A percentile compares a stretch with the other conserved stretches of the same genome.
Evolutionary conservation across 2,113 vertebrate genomes (phyloP).

Genomic region (Phrynosoma platyrhinos): DNA sequence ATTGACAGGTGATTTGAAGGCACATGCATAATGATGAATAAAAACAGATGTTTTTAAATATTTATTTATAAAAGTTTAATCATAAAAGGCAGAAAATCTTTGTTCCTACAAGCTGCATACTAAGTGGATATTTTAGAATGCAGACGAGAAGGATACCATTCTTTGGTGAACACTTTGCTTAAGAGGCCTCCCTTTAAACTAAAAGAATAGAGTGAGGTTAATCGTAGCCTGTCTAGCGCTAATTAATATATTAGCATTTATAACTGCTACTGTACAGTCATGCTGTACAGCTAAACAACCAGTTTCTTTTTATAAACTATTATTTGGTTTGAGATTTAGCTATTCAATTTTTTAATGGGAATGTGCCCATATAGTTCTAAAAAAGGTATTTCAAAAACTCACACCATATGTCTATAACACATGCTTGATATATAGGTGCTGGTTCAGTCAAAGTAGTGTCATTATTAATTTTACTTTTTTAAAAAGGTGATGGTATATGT

Average conservation of each 20-base stretch:
- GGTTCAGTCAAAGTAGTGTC: too few species aligned
- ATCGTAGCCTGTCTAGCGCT: conserved; percentile 59
- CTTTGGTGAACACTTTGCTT: conserved; percentile 58
- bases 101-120: conserved; percentile 36
- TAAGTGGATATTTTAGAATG: conserved; percentile 58
- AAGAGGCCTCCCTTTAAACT: conserved; percentile 55
- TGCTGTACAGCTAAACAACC: conserved; percentile 51
- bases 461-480: too few species aligned
- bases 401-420: background rate
- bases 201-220: conserved; percentile 57
- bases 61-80: conserved; percentile 34
- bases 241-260: conserved; percentile 63
- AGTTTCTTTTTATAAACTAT: conserved; percentile 69
- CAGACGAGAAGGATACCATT: conserved; percentile 59
- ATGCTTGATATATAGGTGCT: background rate
- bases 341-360: conserved; percentile 33
- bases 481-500: too few species aligned
- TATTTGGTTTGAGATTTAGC: conserved; percentile 46
- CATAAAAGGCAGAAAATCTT: conserved; percentile 34
- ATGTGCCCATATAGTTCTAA: conserved; percentile 16
- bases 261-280: conserved; percentile 49
- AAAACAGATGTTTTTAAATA: conserved; percentile 40
- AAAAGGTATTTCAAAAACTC: background rate
- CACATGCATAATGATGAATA: conserved; percentile 12
- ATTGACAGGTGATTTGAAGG: too few species aligned